Evolutionary conservation across 2,888 invertebrate species (phyloP), one percentile per base, ranked within the genome.

Genomic region (Herminia tarsipennalis): DNA sequence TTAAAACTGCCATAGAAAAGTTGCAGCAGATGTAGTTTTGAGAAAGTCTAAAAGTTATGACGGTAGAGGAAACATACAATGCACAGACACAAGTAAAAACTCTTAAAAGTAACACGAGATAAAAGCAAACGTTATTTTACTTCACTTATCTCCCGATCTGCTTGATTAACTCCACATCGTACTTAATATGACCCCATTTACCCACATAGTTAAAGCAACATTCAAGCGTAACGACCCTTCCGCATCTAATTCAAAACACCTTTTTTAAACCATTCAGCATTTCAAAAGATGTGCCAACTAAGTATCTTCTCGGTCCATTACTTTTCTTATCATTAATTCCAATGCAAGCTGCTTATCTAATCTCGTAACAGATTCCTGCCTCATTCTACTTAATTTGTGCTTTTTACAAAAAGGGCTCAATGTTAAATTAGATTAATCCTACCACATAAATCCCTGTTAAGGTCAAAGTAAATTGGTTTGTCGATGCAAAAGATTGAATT

Each of bases 381-480:
- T 34, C 42, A 21, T 32, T 49, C 27, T 47, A 38, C 53, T 66
- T 55, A 60, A 63, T 67, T 68, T 65, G 36, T 49, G 45, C 54
- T 77, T 78, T 81, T 78, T 74, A 70, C 68, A 73, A 75, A 13
- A 43, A 69, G 58, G 70, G 67, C 71, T 77, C 74, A 76, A 67
- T 73, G 78, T 72, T 76, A 70, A 80, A 82, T 78, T 73, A 69
- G 66, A 78, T 81, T 81, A 81, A 79, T 79, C 81, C 76, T 52
- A 65, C 75, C 75, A 77, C 77, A 76, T 81, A 77, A 80, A 82
- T 81, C 75, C 68, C 55, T 56, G 71, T 76, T 72, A 74, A 53
- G 77, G 63, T 69, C 66, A 67, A 57, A 47, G 51, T 54, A 66
- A 55, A 61, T 53, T 58, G 45, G 42, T 21, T 9, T 45, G 37